A percentile compares a stretch with the other conserved stretches of the same genome.
phyloP scores from a whole-genome alignment of 2,797 vertebrate species.

The Acanthiza pusilla region DNA sequence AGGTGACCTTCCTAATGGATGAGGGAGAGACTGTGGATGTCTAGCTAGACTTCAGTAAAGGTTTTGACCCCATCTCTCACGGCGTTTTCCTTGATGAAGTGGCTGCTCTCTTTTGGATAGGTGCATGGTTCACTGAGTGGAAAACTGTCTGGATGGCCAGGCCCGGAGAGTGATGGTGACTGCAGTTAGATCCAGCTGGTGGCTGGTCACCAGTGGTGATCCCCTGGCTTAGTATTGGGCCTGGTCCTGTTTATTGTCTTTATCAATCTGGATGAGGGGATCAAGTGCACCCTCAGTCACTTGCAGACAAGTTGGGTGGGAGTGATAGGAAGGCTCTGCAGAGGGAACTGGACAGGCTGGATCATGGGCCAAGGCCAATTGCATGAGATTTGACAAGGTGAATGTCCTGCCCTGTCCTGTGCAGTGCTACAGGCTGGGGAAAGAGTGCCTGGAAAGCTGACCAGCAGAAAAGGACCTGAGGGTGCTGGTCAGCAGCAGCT shows the following conservation, averaged over 20 bases:
- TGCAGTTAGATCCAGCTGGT: not conserved
- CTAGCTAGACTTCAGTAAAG: not conserved
- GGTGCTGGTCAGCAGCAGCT: fast-evolving
- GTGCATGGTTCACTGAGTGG: not conserved
- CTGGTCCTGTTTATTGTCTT: not conserved
- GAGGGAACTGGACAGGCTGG: not conserved
- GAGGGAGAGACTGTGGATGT: not conserved
- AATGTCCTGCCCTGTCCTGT: not conserved
- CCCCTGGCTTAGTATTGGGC: not conserved
- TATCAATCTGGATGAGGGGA: not conserved
- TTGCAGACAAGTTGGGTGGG: not conserved
- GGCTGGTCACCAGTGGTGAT: not conserved
- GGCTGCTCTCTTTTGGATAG: not conserved
- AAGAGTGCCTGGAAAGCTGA: not conserved
- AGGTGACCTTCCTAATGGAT: not conserved
- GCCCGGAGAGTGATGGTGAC: not conserved
- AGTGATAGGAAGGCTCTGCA: not conserved
- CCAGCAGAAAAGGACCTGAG: not conserved
- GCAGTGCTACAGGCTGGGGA: fast-evolving
- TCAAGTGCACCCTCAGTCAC: not conserved
- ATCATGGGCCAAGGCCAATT: not conserved
- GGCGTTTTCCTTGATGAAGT: not conserved
- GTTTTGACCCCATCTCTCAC: not conserved
- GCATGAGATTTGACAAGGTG: not conserved
- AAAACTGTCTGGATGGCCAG: not conserved